Base-by-base conservation (phyloP, 2,113 vertebrate genomes). In the Oncorhynchus gorbuscha region DNA sequence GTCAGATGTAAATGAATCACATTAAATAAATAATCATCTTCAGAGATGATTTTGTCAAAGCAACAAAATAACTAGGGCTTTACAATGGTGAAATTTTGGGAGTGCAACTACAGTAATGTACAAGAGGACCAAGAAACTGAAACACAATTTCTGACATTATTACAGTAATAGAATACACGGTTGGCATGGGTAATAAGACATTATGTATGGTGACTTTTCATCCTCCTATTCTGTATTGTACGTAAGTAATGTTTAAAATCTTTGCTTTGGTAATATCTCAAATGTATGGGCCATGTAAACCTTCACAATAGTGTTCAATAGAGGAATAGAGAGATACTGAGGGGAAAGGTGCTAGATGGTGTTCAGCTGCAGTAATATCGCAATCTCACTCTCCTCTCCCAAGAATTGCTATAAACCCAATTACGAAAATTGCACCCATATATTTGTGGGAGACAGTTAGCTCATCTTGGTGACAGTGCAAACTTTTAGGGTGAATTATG, bases 381-480 rank as follows among this genome's bases (percentile, higher is more conserved):
- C 92, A 88, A 91, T 91, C 92, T 92, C 83, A 82, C 88, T 84
- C 87, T 92, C 87, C 90, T 92, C 91, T 92, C 93, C 39, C 89
- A 91, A 92, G 92, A 91, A 93, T 92, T 87, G 90, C 93, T 89
- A 90, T 93, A 94, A 94, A 93, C 91, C 93, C 90, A 94, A 93
- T 94, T 92, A 71, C 82, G 90, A 45, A 94, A 93, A 94, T 93
- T 93, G 92, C 91, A 79, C 59, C 90, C 92, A 93, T 94, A 93
- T 92, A 92, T 93, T 91, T 87, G 83, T 76, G 14, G 78, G 72
- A 84, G 92, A 94, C 93, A 92, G 87, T 93, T 85, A 84, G 90
- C 92, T 92, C 91, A 81, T 93, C 91, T 84, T 24, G 70, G 86
- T 92, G 93, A 93, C 92, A 92, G 89, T 85, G 84, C 88, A 92